Evolutionary conservation across 1,140 invertebrate genomes (phyloP).

Genomic region (Drosophila santomea): DNA sequence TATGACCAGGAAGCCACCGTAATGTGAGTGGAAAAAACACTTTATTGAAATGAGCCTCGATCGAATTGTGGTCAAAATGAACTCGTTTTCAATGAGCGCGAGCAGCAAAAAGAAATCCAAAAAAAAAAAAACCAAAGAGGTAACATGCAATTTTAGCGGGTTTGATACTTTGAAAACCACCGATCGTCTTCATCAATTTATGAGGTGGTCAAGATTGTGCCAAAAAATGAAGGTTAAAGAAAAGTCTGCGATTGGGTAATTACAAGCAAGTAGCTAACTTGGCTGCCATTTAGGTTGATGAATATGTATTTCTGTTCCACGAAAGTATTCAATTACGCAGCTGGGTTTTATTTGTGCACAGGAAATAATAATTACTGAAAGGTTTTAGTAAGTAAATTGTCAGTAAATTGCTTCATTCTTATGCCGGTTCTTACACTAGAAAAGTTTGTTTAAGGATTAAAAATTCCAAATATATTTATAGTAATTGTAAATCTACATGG

Average conservation of each 20-base stretch:
- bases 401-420: too few species aligned
- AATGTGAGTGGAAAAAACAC: conserved; percentile 56
- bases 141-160: conserved; percentile 56
- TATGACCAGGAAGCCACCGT: conserved; percentile 42
- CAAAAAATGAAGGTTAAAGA: conserved; percentile 49
- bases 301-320: conserved; percentile 62
- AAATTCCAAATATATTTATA: not conserved
- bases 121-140: not conserved
- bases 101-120: not conserved
- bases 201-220: conserved; percentile 78
- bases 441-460: not conserved
- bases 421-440: too few species aligned
- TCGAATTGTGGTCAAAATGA: conserved; percentile 72
- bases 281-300: conserved; percentile 68
- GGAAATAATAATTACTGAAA: not conserved
- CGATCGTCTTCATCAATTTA: conserved; percentile 63
- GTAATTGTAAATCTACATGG: too few species aligned
- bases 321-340: conserved; percentile 13
- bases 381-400: too few species aligned
- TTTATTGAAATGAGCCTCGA: conserved; percentile 77
- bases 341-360: conserved; percentile 9
- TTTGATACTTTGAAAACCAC: conserved; percentile 50
- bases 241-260: conserved; percentile 55
- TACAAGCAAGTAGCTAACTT: conserved; percentile 49
- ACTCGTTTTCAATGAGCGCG: conserved; percentile 60